Evolutionary conservation across 2,888 invertebrate species (phyloP).

Genomic region (Polietes domitor): DNA sequence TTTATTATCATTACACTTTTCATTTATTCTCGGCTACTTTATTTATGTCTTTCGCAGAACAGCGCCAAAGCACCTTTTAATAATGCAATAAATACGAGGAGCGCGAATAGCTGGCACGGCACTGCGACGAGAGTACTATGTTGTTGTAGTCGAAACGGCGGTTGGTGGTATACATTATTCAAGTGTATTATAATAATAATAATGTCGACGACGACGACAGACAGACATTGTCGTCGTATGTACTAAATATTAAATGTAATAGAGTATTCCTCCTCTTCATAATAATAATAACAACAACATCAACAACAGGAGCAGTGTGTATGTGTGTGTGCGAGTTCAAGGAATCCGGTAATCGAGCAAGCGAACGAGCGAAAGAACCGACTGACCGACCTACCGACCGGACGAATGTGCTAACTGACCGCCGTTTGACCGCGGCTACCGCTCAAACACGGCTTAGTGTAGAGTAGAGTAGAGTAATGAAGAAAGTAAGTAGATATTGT

Average conservation of each 20-base stretch:
- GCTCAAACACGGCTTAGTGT: not conserved
- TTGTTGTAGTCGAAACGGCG: not conserved
- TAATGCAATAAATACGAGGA: slow-evolving; percentile 10
- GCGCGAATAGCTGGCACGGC: not conserved
- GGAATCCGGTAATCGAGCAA: slow-evolving; percentile 35
- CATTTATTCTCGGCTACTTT: not conserved
- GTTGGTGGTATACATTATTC: slow-evolving; percentile 15
- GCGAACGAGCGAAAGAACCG: slow-evolving; percentile 35
- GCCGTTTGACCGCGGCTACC: slow-evolving; percentile 14
- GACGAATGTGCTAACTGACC: slow-evolving; percentile 37
- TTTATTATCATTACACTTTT: slow-evolving; percentile 26
- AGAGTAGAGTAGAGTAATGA: slow-evolving; percentile 22
- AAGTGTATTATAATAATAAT: slow-evolving; percentile 31
- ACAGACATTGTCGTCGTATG: not conserved
- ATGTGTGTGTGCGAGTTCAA: slow-evolving; percentile 14
- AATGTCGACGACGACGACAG: slow-evolving; percentile 1
- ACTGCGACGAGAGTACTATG: not conserved
- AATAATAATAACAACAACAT: too few species aligned
- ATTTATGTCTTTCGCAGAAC: slow-evolving; percentile 24
- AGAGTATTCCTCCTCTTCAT: too few species aligned
- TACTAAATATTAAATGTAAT: not conserved
- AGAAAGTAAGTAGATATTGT: slow-evolving; percentile 40
- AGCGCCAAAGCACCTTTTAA: slow-evolving; percentile 24
- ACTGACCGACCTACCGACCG: slow-evolving; percentile 55
- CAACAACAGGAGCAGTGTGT: not conserved